A percentile compares a stretch with the other conserved stretches of the same genome.
Conservation (phyloP, 2,797 vertebrate genomes). For the Philypnodon macrostomus region DNA sequence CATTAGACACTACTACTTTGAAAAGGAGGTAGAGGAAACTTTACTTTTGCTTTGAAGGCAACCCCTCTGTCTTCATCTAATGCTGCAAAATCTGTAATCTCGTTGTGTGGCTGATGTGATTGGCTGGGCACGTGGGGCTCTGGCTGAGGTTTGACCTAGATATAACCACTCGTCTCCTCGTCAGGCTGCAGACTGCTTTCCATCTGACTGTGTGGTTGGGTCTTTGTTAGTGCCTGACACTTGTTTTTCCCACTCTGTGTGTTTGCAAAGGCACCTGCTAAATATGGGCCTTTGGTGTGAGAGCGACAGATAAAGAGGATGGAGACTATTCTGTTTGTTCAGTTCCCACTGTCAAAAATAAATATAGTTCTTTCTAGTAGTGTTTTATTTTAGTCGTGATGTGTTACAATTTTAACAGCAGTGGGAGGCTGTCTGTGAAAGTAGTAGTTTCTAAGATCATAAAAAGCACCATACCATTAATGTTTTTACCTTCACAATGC, state of each 20-base stretch:
- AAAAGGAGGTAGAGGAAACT: too few species aligned
- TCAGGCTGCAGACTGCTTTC: slow-evolving; percentile 17
- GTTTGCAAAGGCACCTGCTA: neutral
- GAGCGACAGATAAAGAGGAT: neutral
- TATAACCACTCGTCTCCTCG: slow-evolving; percentile 29
- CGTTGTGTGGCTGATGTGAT: neutral
- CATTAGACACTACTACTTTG: too few species aligned
- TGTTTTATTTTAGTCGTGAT: slow-evolving; percentile 21
- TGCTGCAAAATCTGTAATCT: neutral
- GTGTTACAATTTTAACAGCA: slow-evolving; percentile 21
- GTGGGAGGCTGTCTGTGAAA: slow-evolving; percentile 26
- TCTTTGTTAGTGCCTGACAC: slow-evolving; percentile 13
- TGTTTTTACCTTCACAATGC: too few species aligned
- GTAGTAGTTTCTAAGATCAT: too few species aligned
- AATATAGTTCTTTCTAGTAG: too few species aligned
- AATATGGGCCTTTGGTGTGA: slow-evolving; percentile 1
- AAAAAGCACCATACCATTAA: too few species aligned
- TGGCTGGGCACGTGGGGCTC: slow-evolving; percentile 10
- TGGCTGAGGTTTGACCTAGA: slow-evolving; percentile 57
- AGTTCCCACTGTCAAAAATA: too few species aligned
- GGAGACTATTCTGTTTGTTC: slow-evolving; percentile 10
- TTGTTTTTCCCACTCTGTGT: slow-evolving; percentile 9
- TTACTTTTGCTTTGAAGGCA: too few species aligned
- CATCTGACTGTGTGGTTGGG: slow-evolving; percentile 38
- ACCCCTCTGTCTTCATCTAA: too few species aligned